Conservation (phyloP, 2,797 vertebrate species). For the Sternarchorhynchus goeldii region DNA sequence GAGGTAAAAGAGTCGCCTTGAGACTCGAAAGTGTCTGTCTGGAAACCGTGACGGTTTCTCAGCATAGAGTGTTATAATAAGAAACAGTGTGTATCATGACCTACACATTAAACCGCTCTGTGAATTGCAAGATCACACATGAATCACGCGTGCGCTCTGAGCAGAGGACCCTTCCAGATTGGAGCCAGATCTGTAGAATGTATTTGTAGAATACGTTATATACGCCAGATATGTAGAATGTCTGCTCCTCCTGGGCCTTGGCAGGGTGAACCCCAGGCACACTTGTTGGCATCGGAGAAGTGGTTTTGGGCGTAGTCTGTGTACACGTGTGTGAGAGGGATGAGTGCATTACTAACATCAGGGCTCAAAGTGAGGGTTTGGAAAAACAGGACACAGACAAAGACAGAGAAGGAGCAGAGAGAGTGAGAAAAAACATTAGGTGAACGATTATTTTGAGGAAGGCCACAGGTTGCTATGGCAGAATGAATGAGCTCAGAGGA, state of each 20-base stretch:
- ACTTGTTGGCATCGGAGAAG: no score
- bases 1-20: no score
- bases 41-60: constrained; percentile 11
- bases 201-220: neutral
- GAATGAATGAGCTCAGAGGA: constrained; percentile 29
- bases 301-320: neutral
- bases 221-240: neutral
- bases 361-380: constrained; percentile 18
- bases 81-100: neutral
- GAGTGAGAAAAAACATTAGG: constrained; percentile 10
- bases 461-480: neutral
- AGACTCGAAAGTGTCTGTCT: constrained; percentile 12
- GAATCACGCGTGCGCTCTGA: no score
- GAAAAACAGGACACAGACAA: neutral
- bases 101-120: neutral
- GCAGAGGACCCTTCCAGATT: no score
- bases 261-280: neutral
- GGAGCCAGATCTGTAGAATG: no score
- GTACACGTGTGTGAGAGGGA: constrained; percentile 10
- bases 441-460: constrained; percentile 40
- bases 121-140: neutral
- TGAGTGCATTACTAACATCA: constrained; percentile 2
- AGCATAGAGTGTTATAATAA: neutral
- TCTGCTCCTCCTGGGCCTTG: no score
- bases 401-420: no score